Base-by-base conservation (phyloP, 2,888 invertebrate species). In the Yponomeuta cagnagella region DNA sequence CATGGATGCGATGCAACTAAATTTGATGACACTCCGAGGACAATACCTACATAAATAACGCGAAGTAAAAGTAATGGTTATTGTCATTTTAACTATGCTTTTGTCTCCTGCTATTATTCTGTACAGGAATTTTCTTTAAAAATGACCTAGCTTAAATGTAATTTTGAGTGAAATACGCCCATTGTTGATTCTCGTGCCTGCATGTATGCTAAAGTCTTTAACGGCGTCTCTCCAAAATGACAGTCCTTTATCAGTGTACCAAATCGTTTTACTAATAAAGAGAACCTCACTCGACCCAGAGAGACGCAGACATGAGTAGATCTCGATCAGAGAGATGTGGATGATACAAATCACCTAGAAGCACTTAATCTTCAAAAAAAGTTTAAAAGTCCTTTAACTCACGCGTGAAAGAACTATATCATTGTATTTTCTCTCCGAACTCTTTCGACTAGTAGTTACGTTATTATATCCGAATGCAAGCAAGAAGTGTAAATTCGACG, bases 1-100 rank as follows among this genome's bases (percentile, higher is more conserved):
- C 52, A 58, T 58, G 52, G 52, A 58, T 58, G 52, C 52, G 15
- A 58, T 58, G 52, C 52, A 65, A 12, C 65, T 65, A 65, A 65
- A 65, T 30, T 30, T 65, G 65, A 31, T 65, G 65, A 65, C 65
- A 12, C 30, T 65, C 31, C 64, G 52, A 15, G 52, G 52, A 58
- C 52, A 58, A 10, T 65, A 65, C 65, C 33, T 65, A 65, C 31
- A 30, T 65, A 64, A 30, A 30, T 31, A 31, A 65, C 65, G 31
- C 31, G 30, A 30, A 30, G 65, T 65, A 31, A 65, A 65, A 30
- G 12, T 65, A 65, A 65, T 65, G n/a, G 65, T 65, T 58, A 58
- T 58, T 58, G 52, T 58, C 52, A 58, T 58, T 58, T 58, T 58
- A 58, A 58, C 52, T 58, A 58, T 58, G 52, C 52, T 58, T 58